Base-by-base conservation (phyloP, 2,113 vertebrate species). In the Urocynchramus pylzowi region DNA sequence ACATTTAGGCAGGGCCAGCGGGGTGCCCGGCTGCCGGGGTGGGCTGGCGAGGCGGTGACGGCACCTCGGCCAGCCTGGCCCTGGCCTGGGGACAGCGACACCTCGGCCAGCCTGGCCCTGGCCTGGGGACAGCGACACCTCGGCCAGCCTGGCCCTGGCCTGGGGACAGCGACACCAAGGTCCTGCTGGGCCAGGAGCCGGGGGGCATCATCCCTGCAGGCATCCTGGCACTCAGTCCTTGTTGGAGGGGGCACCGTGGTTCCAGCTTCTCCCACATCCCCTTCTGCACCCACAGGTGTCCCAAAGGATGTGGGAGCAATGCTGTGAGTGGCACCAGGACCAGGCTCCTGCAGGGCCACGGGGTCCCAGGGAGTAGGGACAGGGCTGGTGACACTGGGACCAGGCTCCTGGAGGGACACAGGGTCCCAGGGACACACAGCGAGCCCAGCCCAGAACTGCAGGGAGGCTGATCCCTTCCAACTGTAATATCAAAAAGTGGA, bases 381-480 rank as follows among this genome's bases (percentile, higher is more conserved):
- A 30, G 17, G 37, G 11, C 11, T 35, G 16, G 11, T 0, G 3
- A 19, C 22, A 12, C 41, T 0, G 1, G 30, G 35, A 61, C 10
- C 35, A 64, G 39, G 15, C 7, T 56, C 22, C 50, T 4, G 5
- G 2, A 5, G 33, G 45, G 31, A 45, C 80, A 20, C 14, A 8
- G 3, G 12, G 33, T 41, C 18, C 17, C 1, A 1, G 1, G n/a
- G 37, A 33, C 1, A 22, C 42, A 17, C 2, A 0, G 19, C 0
- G 0, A 39, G 24, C 33, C 33, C 56, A 68, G 33, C 45, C 35
- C 7, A 1, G 50, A 13, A 1, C 37, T 67, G 35, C 64, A 10
- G 63, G 50, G 35, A 74, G 22, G 10, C 54, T 54, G 69, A 35
- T 93, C 44, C 63, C 44, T 44, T 75, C 39, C 2, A 0, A 56